These are phyloP conservation scores for Melanotaenia pygmaea DNA, from an alignment of 2,797 vertebrate species.

Conservation along the genomic window DNA sequence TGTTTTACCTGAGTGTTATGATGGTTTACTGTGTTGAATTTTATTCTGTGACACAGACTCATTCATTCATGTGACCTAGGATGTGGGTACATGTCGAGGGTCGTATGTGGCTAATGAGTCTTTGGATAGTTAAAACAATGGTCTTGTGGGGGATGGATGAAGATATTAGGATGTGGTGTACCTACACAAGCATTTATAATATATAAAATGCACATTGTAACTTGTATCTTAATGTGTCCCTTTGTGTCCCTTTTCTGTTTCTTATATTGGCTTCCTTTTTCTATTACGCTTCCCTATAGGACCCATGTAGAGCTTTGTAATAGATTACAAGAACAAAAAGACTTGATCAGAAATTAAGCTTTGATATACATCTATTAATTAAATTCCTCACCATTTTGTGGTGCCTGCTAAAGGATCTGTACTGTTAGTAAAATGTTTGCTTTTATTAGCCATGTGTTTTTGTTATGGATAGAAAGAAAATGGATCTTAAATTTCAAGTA, in stretches of 20 bases:
- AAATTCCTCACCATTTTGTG: neutral
- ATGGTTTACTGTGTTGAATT: no score
- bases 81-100: neutral
- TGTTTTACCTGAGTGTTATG: no score
- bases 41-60: no score
- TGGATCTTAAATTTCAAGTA: neutral
- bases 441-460: neutral
- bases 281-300: neutral
- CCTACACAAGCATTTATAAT: constrained; percentile 6
- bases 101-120: constrained; percentile 48
- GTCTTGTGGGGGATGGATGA: constrained; percentile 21
- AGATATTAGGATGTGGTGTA: neutral
- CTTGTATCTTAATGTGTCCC: no score
- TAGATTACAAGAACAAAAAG: neutral
- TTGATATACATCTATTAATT: neutral
- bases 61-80: no score
- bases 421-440: neutral
- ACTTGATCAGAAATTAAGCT: neutral
- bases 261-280: neutral
- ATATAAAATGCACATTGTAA: no score
- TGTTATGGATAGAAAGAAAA: neutral
- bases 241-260: no score
- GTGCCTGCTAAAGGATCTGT: neutral
- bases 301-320: neutral
- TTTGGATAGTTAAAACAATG: constrained; percentile 43